Evolutionary conservation across 2,888 invertebrate species (phyloP).

Genomic region (Caenorhabditis doughertyi): DNA sequence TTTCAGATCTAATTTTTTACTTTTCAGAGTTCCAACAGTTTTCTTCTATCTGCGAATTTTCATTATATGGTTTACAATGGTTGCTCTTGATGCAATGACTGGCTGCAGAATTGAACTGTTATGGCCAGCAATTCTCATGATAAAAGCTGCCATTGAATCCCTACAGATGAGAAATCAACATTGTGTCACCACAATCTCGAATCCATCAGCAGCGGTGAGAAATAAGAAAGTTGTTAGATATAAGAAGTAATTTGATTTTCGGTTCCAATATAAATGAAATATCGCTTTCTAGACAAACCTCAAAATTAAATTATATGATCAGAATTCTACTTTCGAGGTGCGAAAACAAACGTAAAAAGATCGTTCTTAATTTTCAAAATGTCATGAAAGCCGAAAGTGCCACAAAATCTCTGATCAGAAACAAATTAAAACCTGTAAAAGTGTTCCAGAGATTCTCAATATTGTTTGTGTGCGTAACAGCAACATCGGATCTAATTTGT

Average conservation of each 20-base stretch:
- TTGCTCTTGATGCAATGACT: conserved; percentile 86
- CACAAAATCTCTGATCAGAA: not conserved
- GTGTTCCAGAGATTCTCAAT: conserved; percentile 92
- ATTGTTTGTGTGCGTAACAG: conserved; percentile 97
- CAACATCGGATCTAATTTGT: conserved; percentile 98
- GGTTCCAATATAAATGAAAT: no score
- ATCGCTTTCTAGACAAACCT: not conserved
- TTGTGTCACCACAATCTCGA: conserved; percentile 64
- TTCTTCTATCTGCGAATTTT: conserved; percentile 74
- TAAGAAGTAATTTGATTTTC: not conserved
- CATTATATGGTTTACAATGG: conserved; percentile 74
- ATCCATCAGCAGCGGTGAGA: conserved; percentile 64
- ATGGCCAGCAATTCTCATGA: conserved; percentile 98
- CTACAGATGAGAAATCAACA: conserved; percentile 93
- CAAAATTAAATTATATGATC: not conserved
- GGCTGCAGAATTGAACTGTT: conserved; percentile 99
- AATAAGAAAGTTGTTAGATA: not conserved
- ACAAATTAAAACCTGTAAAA: no score
- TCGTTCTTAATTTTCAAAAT: no score
- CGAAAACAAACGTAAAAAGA: no score
- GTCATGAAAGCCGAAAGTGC: not conserved
- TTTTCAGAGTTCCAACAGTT: conserved; percentile 63
- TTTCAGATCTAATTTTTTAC: not conserved
- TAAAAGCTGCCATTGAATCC: conserved; percentile 96
- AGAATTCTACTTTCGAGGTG: no score